Percentiles rank a stretch among this genome's conserved stretches.
Conservation (phyloP, 2,888 invertebrate genomes). For the Leptinotarsa peninsularis region DNA sequence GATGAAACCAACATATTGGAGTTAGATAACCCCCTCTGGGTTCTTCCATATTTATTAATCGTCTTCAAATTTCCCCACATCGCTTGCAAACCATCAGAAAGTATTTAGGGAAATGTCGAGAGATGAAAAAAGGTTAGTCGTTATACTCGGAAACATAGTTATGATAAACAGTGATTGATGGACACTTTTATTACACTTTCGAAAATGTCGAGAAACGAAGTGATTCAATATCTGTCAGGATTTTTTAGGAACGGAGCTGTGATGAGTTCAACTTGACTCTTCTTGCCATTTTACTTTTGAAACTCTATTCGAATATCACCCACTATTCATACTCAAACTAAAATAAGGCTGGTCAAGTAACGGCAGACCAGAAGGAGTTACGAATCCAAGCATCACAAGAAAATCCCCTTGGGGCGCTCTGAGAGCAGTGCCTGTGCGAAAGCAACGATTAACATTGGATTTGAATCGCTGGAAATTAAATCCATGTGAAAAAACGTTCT, state of each 20-base stretch:
- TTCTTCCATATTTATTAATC: background rate
- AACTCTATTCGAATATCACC: no score
- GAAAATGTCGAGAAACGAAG: background rate
- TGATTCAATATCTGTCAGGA: background rate
- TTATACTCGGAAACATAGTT: background rate
- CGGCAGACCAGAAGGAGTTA: no score
- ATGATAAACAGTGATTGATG: conserved; percentile 8
- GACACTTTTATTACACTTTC: background rate
- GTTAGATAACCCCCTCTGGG: background rate
- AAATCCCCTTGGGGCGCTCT: no score
- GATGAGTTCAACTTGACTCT: no score
- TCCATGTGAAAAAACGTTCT: no score
- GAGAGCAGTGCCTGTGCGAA: no score
- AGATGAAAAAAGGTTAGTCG: background rate
- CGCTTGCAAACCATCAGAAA: conserved; percentile 3
- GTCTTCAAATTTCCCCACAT: background rate
- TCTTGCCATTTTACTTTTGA: no score
- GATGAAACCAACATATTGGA: background rate
- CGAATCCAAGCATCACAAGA: no score
- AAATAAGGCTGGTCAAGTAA: no score
- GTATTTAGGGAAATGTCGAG: conserved; percentile 12
- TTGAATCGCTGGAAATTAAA: no score
- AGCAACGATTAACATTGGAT: no score
- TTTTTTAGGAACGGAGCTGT: background rate
- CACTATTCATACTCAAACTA: no score